These are phyloP conservation scores for Sinotaia quadrata DNA, from an alignment of 2,888 invertebrate genomes.

Conservation along the genomic window DNA sequence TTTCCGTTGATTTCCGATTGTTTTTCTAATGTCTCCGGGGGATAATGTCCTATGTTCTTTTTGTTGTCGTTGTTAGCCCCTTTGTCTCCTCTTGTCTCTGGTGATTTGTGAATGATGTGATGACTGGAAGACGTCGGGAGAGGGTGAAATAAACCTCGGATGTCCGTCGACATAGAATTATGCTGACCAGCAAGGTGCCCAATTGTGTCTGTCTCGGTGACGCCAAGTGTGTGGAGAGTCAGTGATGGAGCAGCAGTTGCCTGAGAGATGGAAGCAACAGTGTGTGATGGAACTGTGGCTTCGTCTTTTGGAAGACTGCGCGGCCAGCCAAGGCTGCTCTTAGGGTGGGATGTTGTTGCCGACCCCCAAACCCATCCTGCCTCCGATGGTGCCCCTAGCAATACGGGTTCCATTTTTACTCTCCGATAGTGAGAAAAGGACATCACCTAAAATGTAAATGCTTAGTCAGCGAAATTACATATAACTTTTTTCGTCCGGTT, in stretches of 20 bases:
- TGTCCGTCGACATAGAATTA: too few species aligned
- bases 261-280: background rate
- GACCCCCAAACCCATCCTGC: constrained; percentile 9
- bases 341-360: constrained; percentile 7
- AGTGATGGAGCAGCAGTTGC: background rate
- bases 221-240: background rate
- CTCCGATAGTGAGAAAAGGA: constrained; percentile 26
- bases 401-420: constrained; percentile 34
- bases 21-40: too few species aligned
- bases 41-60: too few species aligned
- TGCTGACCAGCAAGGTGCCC: background rate
- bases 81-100: too few species aligned
- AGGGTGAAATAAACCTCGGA: background rate
- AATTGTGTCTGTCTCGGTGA: background rate
- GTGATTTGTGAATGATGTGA: too few species aligned
- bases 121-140: too few species aligned
- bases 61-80: too few species aligned
- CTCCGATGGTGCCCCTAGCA: background rate
- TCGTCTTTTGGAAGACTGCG: background rate
- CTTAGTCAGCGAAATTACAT: too few species aligned
- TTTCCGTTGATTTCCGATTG: too few species aligned
- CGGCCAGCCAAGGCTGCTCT: background rate
- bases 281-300: background rate
- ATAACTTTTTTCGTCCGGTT: too few species aligned
- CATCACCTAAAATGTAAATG: constrained; percentile 5